Evolutionary conservation across 2,888 invertebrate species (phyloP).

Genomic region (Junonia oenone): DNA sequence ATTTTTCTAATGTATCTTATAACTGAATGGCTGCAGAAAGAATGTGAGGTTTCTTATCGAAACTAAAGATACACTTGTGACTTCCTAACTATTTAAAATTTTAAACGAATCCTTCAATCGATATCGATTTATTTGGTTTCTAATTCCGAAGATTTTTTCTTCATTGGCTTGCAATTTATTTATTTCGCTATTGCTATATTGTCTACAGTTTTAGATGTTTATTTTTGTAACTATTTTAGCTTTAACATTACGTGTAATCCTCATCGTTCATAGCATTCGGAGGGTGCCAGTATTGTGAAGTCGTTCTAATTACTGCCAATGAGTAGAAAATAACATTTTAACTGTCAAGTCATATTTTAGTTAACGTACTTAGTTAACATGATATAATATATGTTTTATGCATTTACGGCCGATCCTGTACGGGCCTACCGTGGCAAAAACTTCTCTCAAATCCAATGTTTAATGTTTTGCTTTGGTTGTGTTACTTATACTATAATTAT

Average conservation of each 20-base stretch:
- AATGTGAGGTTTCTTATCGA: background rate
- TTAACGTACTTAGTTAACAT: slow-evolving; percentile 40
- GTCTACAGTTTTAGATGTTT: slow-evolving; percentile 61
- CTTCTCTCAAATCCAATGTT: slow-evolving; percentile 70
- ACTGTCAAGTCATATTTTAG: slow-evolving; percentile 57
- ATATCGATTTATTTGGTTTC: background rate
- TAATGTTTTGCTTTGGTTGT: slow-evolving; percentile 78
- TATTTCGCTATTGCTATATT: slow-evolving; percentile 44
- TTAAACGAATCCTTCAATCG: background rate
- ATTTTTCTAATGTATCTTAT: background rate
- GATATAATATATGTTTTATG: slow-evolving; percentile 51
- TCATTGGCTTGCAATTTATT: slow-evolving; percentile 11
- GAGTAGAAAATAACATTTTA: slow-evolving; percentile 50
- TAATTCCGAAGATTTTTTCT: background rate
- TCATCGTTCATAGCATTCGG: slow-evolving; percentile 33
- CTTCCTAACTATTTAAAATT: too few relatives aligned
- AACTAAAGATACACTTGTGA: background rate
- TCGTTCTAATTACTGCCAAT: slow-evolving; percentile 49
- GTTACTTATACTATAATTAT: slow-evolving; percentile 75
- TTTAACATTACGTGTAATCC: slow-evolving; percentile 24
- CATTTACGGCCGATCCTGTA: slow-evolving; percentile 58
- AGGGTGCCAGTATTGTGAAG: slow-evolving; percentile 52
- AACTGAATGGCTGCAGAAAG: background rate
- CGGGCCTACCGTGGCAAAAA: slow-evolving; percentile 54
- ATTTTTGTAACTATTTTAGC: slow-evolving; percentile 52